Percentiles rank a stretch among this genome's conserved stretches.
These are phyloP conservation scores for Hybognathus amarus DNA, from an alignment of 2,797 vertebrate genomes.

Conservation along the genomic window DNA sequence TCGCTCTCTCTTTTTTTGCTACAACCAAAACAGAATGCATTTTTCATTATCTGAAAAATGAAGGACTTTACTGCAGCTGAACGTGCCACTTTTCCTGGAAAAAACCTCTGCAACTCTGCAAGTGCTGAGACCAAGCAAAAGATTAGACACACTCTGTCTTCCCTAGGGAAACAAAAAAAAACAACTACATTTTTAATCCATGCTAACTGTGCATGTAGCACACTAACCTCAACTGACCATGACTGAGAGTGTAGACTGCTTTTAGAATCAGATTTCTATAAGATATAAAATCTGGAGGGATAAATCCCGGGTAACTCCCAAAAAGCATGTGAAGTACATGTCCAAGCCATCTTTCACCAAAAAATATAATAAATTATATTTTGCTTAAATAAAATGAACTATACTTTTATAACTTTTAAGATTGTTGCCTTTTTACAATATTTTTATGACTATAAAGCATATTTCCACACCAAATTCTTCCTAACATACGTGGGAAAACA, in stretches of 20 bases:
- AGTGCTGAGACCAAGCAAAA: slow-evolving; percentile 16
- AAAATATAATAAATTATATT: neutral
- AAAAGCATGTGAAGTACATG: neutral
- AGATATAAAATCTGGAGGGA: neutral
- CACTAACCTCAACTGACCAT: slow-evolving; percentile 4
- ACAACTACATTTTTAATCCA: neutral
- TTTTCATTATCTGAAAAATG: slow-evolving; percentile 46
- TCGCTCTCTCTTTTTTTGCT: neutral
- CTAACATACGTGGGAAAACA: neutral
- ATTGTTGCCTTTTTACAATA: neutral
- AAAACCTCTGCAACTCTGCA: neutral
- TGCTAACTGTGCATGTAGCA: slow-evolving; percentile 14
- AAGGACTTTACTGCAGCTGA: slow-evolving; percentile 13
- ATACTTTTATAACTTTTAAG: neutral
- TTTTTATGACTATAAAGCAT: neutral
- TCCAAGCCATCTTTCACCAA: neutral
- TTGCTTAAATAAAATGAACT: neutral
- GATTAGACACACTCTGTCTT: slow-evolving; percentile 26
- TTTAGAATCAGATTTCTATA: neutral
- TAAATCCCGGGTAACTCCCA: neutral
- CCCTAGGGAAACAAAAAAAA: neutral
- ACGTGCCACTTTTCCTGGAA: neutral
- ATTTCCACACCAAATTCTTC: slow-evolving; percentile 6
- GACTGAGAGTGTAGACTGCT: neutral
- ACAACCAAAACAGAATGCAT: slow-evolving; percentile 31